Conservation (phyloP, 2,113 vertebrate genomes). For the Columba livia region DNA sequence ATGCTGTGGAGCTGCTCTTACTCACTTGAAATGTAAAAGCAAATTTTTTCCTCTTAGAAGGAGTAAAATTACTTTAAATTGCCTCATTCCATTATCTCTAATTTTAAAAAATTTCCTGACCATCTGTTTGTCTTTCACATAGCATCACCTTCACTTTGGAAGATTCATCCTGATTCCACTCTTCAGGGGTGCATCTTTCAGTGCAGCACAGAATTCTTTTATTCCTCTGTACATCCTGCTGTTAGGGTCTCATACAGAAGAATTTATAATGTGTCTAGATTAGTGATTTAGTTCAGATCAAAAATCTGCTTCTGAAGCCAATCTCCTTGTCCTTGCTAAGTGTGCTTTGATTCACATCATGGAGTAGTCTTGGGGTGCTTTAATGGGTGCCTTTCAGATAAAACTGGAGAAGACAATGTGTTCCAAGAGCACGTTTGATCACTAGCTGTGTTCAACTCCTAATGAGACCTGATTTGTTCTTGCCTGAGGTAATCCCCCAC, state of each 20-base stretch:
- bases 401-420: neutral
- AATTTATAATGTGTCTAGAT: neutral
- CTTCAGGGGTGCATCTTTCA: neutral
- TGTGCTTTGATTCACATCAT: neutral
- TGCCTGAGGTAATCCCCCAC: neutral
- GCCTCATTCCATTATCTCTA: neutral
- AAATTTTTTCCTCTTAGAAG: neutral
- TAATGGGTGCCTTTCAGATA: neutral
- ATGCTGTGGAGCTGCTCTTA: neutral
- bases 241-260: neutral
- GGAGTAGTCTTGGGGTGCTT: neutral
- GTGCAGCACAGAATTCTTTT: neutral
- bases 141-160: neutral
- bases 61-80: neutral
- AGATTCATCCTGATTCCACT: neutral
- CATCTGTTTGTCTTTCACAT: neutral
- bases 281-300: neutral
- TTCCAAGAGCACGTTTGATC: neutral
- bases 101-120: neutral
- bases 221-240: neutral
- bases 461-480: neutral
- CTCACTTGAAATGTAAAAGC: neutral
- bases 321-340: neutral
- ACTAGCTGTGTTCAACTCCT: neutral
- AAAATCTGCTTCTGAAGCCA: neutral